Conservation (phyloP, 2,888 invertebrate genomes). For the Barypeithes pellucidus region DNA sequence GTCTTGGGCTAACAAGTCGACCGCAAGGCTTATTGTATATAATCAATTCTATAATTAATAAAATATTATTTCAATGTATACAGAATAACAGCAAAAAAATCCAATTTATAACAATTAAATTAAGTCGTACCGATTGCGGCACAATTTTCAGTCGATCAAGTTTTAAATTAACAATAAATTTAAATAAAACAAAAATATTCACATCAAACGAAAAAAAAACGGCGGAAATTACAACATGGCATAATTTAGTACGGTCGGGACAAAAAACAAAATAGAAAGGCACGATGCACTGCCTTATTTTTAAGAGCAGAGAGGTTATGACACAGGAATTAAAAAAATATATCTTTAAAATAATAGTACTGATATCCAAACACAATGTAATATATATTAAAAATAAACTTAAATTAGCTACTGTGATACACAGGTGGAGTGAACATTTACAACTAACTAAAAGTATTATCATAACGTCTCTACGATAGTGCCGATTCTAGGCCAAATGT, state of each 20-base stretch:
- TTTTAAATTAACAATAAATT: slow-evolving; percentile 55
- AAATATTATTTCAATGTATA: slow-evolving; percentile 60
- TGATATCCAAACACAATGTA: slow-evolving; percentile 24
- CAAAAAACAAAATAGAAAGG: slow-evolving; percentile 68
- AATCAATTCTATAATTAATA: slow-evolving; percentile 52
- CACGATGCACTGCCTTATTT: slow-evolving; percentile 68
- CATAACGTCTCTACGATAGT: slow-evolving; percentile 70
- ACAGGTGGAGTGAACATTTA: slow-evolving; percentile 45
- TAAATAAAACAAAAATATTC: slow-evolving; percentile 49
- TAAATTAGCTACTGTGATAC: slow-evolving; percentile 30
- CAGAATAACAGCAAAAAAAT: slow-evolving; percentile 63
- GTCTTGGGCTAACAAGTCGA: slow-evolving; percentile 71
- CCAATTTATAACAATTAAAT: slow-evolving; percentile 62
- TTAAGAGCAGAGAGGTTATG: slow-evolving; percentile 68
- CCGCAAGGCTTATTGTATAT: slow-evolving; percentile 65
- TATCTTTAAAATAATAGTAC: slow-evolving; percentile 23
- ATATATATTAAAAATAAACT: slow-evolving; percentile 37
- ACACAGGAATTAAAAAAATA: slow-evolving; percentile 58
- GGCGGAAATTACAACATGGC: slow-evolving; percentile 45
- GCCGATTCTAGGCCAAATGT: slow-evolving; percentile 67
- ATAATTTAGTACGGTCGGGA: slow-evolving; percentile 66
- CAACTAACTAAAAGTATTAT: slow-evolving; percentile 59
- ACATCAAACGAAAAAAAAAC: slow-evolving; percentile 26
- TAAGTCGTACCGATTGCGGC: slow-evolving; percentile 59
- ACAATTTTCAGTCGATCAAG: slow-evolving; percentile 62